Evolutionary conservation across 37 sponge, comb jelly and placozoan species (phyloP).

Genomic region (Hexactinellida sp.): DNA sequence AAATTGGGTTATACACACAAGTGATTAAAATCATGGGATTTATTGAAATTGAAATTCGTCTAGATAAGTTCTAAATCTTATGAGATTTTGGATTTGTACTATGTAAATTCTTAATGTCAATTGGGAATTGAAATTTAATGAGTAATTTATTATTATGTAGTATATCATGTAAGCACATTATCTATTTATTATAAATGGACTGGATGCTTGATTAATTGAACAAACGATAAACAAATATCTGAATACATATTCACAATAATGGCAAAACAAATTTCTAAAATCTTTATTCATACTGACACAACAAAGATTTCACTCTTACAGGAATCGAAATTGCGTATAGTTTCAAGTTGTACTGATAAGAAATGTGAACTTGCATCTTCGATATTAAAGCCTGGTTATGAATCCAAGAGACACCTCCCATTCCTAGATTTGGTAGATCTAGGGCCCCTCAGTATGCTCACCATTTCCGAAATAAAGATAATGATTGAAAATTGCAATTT

Average conservation of each 20-base stretch:
- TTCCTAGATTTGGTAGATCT: neutral
- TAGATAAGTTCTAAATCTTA: neutral
- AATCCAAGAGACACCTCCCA: neutral
- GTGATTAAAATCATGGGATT: neutral
- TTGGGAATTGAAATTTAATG: neutral
- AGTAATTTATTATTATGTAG: neutral
- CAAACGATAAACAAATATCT: too few relatives aligned
- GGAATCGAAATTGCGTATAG: neutral
- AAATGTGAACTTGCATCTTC: neutral
- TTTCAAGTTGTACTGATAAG: neutral
- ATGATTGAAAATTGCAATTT: neutral
- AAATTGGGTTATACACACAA: too few relatives aligned
- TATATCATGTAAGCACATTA: neutral
- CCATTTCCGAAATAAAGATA: neutral
- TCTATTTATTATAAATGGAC: too few relatives aligned
- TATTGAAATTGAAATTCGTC: neutral
- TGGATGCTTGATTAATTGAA: too few relatives aligned
- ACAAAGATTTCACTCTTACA: neutral
- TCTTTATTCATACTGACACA: neutral
- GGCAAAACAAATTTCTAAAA: neutral
- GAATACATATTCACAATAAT: too few relatives aligned
- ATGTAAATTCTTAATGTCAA: neutral
- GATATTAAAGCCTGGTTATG: neutral
- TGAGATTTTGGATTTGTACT: neutral
- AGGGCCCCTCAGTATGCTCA: neutral